A percentile compares a stretch with the other conserved stretches of the same genome.
phyloP scores from a whole-genome alignment of 2,797 vertebrate genomes.

The Eremophila alpestris region DNA sequence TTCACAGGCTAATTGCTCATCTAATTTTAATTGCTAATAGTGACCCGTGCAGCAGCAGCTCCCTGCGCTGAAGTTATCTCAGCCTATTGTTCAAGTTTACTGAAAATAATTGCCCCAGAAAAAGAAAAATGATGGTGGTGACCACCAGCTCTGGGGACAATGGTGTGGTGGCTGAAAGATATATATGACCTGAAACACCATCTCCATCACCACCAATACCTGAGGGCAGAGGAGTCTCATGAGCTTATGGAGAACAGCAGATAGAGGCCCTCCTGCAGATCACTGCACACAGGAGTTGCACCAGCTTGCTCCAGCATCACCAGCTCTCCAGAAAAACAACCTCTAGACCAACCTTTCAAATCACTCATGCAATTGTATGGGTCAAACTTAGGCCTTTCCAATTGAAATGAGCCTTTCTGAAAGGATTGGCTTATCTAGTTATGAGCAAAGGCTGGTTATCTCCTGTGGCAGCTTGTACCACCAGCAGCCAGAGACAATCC shows the following conservation, averaged over 20 bases:
- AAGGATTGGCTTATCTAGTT: not conserved
- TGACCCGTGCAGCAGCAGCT: not conserved
- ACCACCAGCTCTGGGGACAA: not conserved
- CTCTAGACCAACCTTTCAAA: not conserved
- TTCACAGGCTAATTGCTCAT: conserved; percentile 17
- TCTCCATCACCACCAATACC: not conserved
- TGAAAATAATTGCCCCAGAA: not conserved
- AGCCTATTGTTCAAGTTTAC: not conserved
- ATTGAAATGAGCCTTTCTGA: not conserved
- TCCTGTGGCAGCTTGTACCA: not conserved
- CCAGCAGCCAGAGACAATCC: not conserved
- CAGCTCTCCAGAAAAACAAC: not conserved
- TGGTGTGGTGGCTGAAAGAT: not conserved
- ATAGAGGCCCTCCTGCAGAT: not conserved
- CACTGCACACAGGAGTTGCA: not conserved
- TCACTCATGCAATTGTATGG: rapidly evolving
- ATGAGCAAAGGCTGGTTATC: not conserved
- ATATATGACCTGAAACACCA: not conserved
- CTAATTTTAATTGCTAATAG: conserved; percentile 21
- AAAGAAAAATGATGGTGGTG: not conserved
- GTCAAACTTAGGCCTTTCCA: not conserved
- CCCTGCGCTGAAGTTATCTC: not conserved
- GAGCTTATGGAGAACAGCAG: rapidly evolving
- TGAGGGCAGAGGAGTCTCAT: not conserved
- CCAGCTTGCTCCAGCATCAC: not conserved